Evolutionary conservation across 1,140 invertebrate species (phyloP).

Genomic region (Drosophila micromelanica): DNA sequence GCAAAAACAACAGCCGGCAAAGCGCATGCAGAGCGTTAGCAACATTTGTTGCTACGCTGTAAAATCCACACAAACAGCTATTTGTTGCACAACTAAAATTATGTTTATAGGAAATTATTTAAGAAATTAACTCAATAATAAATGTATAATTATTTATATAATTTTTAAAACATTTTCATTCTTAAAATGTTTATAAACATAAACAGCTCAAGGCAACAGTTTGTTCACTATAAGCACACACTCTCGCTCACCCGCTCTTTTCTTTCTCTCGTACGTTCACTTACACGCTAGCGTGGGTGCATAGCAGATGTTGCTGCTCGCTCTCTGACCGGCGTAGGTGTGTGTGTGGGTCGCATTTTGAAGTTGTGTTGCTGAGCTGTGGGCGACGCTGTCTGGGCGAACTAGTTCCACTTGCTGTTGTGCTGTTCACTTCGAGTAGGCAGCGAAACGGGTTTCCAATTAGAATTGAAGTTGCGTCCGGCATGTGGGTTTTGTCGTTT

Average conservation of each 20-base stretch:
- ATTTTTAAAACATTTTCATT: too few species aligned
- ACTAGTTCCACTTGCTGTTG: slow-evolving; percentile 43
- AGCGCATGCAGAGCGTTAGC: neutral
- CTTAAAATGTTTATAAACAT: neutral
- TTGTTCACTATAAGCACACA: neutral
- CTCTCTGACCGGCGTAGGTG: slow-evolving; percentile 23
- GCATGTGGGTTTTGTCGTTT: slow-evolving; percentile 66
- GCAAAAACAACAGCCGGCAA: slow-evolving; percentile 37
- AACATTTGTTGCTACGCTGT: slow-evolving; percentile 35
- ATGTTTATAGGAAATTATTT: neutral
- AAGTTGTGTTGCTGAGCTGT: slow-evolving; percentile 39
- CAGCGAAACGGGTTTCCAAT: slow-evolving; percentile 69
- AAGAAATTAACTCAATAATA: neutral
- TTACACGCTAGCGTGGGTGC: slow-evolving; percentile 32
- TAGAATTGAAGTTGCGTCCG: slow-evolving; percentile 52
- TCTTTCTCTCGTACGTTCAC: slow-evolving; percentile 2
- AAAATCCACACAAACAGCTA: neutral
- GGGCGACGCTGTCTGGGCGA: slow-evolving; percentile 50
- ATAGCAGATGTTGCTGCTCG: slow-evolving; percentile 12
- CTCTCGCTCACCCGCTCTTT: neutral
- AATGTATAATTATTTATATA: neutral
- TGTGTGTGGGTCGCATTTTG: slow-evolving; percentile 39
- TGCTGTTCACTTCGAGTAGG: slow-evolving; percentile 42
- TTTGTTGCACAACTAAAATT: neutral
- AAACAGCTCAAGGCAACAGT: neutral